phyloP scores from a whole-genome alignment of 1,140 invertebrate species.

The Oryzaephilus surinamensis region DNA sequence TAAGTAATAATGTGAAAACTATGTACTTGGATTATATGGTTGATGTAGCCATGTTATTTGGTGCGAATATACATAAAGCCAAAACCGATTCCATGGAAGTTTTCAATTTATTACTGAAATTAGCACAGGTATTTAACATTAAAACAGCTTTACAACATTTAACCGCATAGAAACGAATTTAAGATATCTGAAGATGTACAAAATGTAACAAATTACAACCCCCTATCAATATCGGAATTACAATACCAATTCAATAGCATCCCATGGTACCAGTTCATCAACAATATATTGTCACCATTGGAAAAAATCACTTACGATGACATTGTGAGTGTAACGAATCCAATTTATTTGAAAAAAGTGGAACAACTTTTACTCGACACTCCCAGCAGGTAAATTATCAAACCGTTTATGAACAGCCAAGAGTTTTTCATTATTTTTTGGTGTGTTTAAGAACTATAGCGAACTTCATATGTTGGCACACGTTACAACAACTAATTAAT shows the following conservation, averaged over 20 bases:
- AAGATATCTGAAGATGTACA: neutral
- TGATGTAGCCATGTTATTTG: constrained; percentile 74
- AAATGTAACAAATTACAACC: constrained; percentile 57
- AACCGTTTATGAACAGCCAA: no score
- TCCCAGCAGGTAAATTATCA: constrained; percentile 21
- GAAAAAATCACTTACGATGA: constrained; percentile 56
- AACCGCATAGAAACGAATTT: no score
- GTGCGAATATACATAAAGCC: constrained; percentile 57
- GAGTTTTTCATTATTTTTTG: no score
- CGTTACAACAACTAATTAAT: constrained; percentile 21
- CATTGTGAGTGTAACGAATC: constrained; percentile 53
- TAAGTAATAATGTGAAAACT: constrained; percentile 15
- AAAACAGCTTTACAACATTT: no score
- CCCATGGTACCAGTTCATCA: constrained; percentile 69
- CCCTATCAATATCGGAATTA: constrained; percentile 66
- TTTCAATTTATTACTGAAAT: constrained; percentile 75
- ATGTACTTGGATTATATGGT: constrained; percentile 68
- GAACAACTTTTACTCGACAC: constrained; percentile 14
- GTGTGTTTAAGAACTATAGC: constrained; percentile 25
- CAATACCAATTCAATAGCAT: constrained; percentile 52
- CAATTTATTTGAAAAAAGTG: constrained; percentile 22
- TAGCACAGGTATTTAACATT: constrained; percentile 81
- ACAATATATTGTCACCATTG: constrained; percentile 52
- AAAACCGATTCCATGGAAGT: constrained; percentile 67
- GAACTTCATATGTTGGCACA: constrained; percentile 28